phyloP scores from a whole-genome alignment of 2,113 vertebrate species.

The Macheiramphus alcinus region DNA sequence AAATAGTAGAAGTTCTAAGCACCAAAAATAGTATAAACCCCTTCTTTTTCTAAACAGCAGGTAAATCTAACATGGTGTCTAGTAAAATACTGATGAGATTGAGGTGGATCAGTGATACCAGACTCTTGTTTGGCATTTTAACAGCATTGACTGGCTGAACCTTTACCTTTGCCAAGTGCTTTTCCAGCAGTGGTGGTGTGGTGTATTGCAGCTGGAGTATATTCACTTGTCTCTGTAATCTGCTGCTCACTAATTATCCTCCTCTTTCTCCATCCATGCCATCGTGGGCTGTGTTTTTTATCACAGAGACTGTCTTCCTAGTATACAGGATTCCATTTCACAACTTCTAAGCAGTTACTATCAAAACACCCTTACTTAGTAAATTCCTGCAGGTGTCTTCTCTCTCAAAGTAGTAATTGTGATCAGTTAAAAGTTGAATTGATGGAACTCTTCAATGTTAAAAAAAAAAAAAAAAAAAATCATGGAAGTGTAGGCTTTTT shows the following conservation, averaged over 20 bases:
- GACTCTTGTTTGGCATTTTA: neutral
- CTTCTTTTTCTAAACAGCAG: neutral
- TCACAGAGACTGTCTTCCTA: neutral
- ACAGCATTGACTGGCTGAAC: neutral
- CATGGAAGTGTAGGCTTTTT: neutral
- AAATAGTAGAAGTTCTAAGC: neutral
- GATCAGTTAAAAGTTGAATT: neutral
- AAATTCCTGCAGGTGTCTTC: neutral
- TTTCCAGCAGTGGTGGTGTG: neutral
- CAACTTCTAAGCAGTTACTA: neutral
- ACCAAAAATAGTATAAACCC: neutral
- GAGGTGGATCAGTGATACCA: neutral
- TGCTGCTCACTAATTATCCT: neutral
- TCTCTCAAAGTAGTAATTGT: neutral
- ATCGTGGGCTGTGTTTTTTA: neutral
- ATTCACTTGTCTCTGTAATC: neutral
- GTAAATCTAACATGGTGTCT: neutral
- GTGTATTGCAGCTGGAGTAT: neutral
- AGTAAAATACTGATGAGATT: neutral
- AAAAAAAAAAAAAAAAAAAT: neutral
- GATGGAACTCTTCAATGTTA: neutral
- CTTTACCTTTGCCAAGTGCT: neutral
- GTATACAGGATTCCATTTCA: neutral
- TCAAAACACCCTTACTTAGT: neutral
- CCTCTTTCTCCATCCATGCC: neutral